phyloP scores from a whole-genome alignment of 2,888 invertebrate species.

The Deilephila elpenor region DNA sequence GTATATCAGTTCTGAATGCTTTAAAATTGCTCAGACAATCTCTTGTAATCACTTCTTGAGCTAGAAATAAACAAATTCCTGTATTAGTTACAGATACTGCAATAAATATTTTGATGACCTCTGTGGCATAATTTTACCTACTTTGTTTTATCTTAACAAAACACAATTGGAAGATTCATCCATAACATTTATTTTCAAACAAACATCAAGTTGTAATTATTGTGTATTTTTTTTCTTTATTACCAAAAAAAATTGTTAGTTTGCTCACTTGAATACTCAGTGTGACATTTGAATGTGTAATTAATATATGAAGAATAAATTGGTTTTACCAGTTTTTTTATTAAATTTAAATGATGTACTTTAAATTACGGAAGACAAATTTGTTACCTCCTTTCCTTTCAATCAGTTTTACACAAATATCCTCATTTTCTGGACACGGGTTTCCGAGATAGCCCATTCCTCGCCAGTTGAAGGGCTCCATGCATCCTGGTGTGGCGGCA shows the following conservation, averaged over 20 bases:
- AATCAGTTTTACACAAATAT: constrained; percentile 95
- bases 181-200: not conserved
- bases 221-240: too few relatives aligned
- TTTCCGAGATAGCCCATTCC: constrained; percentile 89
- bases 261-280: too few relatives aligned
- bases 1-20: constrained; percentile 92
- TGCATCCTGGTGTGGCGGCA: constrained; percentile 95
- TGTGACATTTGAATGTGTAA: too few relatives aligned
- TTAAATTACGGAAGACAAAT: too few relatives aligned
- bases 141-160: too few relatives aligned
- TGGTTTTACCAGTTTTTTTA: too few relatives aligned
- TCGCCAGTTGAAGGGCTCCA: constrained; percentile 92
- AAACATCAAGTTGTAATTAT: not conserved
- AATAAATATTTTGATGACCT: too few relatives aligned
- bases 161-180: constrained; percentile 11
- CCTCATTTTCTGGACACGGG: constrained; percentile 92
- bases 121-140: too few relatives aligned
- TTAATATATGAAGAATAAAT: too few relatives aligned
- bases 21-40: constrained; percentile 93
- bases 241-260: too few relatives aligned
- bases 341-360: too few relatives aligned
- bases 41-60: constrained; percentile 91
- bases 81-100: too few relatives aligned
- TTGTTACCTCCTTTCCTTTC: constrained; percentile 91
- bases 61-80: constrained; percentile 70